Evolutionary conservation across 2,797 vertebrate genomes (phyloP).

Genomic region (Scyliorhinus canicula): DNA sequence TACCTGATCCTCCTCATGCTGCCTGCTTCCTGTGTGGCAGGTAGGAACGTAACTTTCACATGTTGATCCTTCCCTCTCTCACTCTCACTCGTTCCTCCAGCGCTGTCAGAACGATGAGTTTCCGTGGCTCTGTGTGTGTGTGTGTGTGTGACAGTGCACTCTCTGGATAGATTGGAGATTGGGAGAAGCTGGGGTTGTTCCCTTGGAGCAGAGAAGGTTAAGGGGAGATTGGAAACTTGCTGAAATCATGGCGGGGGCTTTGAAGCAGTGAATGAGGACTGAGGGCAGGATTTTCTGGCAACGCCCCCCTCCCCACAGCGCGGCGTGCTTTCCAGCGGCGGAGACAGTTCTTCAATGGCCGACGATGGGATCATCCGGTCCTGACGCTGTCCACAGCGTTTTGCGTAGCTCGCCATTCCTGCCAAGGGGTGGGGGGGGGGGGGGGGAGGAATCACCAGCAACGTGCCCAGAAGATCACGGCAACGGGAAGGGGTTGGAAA

Average conservation of each 20-base stretch:
- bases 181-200: neutral
- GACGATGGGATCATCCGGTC: too few species aligned
- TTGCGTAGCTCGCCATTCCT: too few species aligned
- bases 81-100: neutral
- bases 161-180: neutral
- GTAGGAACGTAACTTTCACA: neutral
- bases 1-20: neutral
- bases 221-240: neutral
- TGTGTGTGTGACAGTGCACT: neutral
- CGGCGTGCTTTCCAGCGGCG: too few species aligned
- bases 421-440: too few species aligned
- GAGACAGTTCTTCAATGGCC: too few species aligned
- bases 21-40: neutral
- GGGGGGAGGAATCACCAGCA: too few species aligned
- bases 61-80: neutral
- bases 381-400: too few species aligned
- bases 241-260: neutral
- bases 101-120: neutral
- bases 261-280: neutral
- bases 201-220: neutral
- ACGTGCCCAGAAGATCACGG: too few species aligned
- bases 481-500: too few species aligned
- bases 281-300: too few species aligned
- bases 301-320: too few species aligned
- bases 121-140: neutral